Conservation (phyloP, 2,888 invertebrate species). For the Carterocephalus palaemon region DNA sequence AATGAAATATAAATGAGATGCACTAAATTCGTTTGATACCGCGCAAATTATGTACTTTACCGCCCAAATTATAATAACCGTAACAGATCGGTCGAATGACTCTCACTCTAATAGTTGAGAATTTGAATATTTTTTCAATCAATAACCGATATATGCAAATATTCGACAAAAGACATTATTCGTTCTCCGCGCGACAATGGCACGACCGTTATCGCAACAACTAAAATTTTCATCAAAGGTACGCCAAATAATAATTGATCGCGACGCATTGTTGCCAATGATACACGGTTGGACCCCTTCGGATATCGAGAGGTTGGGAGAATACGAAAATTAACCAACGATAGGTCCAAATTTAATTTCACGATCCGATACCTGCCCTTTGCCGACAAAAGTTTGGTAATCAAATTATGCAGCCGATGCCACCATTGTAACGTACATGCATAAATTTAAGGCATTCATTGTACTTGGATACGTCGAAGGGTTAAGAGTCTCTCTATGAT, state of each 20-base stretch:
- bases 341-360: slow-evolving; percentile 77
- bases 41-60: slow-evolving; percentile 44
- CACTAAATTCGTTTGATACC: slow-evolving; percentile 53
- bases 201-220: slow-evolving; percentile 73
- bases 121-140: slow-evolving; percentile 78
- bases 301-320: slow-evolving; percentile 60
- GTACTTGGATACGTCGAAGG: slow-evolving; percentile 65
- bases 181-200: slow-evolving; percentile 60
- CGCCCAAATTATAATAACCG: slow-evolving; percentile 58
- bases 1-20: slow-evolving; percentile 33
- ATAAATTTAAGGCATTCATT: slow-evolving; percentile 73
- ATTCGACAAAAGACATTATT: slow-evolving; percentile 55
- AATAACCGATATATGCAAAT: slow-evolving; percentile 78
- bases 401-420: slow-evolving; percentile 77
- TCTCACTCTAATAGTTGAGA: slow-evolving; percentile 53
- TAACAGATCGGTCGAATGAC: slow-evolving; percentile 70
- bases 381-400: slow-evolving; percentile 69
- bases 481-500: slow-evolving; percentile 63
- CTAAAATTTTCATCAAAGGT: slow-evolving; percentile 75
- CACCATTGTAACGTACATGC: slow-evolving; percentile 70
- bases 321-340: slow-evolving; percentile 77
- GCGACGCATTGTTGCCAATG: slow-evolving; percentile 68
- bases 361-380: slow-evolving; percentile 74
- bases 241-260: slow-evolving; percentile 75
- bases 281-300: slow-evolving; percentile 59